Conservation (phyloP, 2,888 invertebrate species). For the Netelia virgata region DNA sequence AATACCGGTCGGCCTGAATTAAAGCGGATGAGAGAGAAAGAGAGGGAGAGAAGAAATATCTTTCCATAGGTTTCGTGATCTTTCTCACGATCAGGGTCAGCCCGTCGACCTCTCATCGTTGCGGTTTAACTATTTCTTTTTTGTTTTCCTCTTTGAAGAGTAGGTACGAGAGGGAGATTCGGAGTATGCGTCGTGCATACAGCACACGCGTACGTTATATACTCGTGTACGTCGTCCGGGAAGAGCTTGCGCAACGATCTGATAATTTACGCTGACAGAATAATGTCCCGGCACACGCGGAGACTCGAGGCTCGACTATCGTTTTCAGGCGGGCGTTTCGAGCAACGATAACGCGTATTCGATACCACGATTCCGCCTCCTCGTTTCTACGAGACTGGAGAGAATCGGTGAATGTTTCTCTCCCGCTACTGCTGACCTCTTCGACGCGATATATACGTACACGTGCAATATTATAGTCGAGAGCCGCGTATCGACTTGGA, state of each 20-base stretch:
- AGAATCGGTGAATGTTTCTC: slow-evolving; percentile 15
- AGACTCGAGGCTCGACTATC: slow-evolving; percentile 65
- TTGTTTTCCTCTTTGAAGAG: slow-evolving; percentile 18
- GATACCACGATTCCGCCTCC: slow-evolving; percentile 59
- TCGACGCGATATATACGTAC: not conserved
- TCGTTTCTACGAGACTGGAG: slow-evolving; percentile 1
- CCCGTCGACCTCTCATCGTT: slow-evolving; percentile 6
- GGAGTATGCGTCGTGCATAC: not conserved
- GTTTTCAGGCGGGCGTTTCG: slow-evolving; percentile 69
- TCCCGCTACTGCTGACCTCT: not conserved
- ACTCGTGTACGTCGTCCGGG: not conserved
- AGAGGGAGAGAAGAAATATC: slow-evolving; percentile 1
- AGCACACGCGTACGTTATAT: not conserved
- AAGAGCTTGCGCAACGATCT: slow-evolving; percentile 58
- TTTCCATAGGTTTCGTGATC: not conserved
- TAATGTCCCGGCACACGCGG: slow-evolving; percentile 10
- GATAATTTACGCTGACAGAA: slow-evolving; percentile 41
- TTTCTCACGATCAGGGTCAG: slow-evolving; percentile 49
- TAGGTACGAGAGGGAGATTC: not conserved
- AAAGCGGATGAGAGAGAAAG: too few relatives aligned
- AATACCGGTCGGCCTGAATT: not conserved
- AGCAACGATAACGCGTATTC: slow-evolving; percentile 70
- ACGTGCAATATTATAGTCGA: not conserved
- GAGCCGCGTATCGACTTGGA: not conserved
- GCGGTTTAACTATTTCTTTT: not conserved